Evolutionary conservation across 2,888 invertebrate species (phyloP), one percentile per base, ranked within the genome.

Genomic region (Pomacea canaliculata): DNA sequence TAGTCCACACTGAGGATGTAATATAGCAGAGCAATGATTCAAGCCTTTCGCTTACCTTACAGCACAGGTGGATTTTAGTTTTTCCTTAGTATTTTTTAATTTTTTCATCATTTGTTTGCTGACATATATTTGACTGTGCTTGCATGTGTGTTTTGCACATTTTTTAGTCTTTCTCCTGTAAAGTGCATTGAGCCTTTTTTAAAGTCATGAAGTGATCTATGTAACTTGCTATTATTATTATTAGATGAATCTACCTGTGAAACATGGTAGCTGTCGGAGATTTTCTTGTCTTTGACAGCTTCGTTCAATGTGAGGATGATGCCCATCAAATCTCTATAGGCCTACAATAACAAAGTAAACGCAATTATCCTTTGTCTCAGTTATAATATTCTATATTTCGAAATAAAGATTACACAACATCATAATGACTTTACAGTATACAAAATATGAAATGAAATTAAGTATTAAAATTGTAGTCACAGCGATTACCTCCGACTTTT

Each of bases 301-400:
- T 96, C 94, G 91, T 97, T 97, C 83, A 98, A 93, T 5, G 95
- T 95, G 82, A 95, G 93, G 84, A 98, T 94, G 89, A 97, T 97
- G 0, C 97, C 97, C 72, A 96, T 92, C 84, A 96, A 94, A 91
- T 97, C 96, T 93, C 94, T 89, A 78, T 91, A 91, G 5, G 91
- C 91, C 91, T 91, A 82, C 1, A 83, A 81, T 8, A 37, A 69
- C 67, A 73, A 56, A 13, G 4, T 56, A 23, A 23, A 23, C 23
- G 23, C 16, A 10, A 56, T 56, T 13, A 16, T 13, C 16, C 3
- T 56, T 18, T 60, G 51, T 18, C 1, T n/a, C 23, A 19, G 46
- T 18, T 37, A 19, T 51, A 51, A 27, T 68, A 66, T 37, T 59
- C 37, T n/a, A 56, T 63, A 49, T 37, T 9, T 23, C 48, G 23